Evolutionary conservation across 2,113 vertebrate species (phyloP).

Genomic region (Cervus canadensis): DNA sequence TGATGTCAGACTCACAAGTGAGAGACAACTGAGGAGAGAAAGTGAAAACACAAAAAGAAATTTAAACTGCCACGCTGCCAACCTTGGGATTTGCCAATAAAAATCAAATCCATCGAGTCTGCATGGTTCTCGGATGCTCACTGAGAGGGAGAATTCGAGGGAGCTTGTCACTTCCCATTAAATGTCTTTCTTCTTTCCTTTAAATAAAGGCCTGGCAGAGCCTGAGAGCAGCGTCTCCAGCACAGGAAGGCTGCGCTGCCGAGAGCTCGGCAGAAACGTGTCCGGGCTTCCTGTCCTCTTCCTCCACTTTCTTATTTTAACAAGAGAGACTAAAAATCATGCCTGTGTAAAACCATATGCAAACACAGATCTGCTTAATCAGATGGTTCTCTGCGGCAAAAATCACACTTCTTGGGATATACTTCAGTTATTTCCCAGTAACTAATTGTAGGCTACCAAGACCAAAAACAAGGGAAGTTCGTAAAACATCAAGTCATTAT

Average conservation of each 20-base stretch:
- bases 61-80: slow-evolving; percentile 49
- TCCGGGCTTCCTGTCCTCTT: background rate
- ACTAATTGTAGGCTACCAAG: background rate
- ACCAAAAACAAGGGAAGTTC: background rate
- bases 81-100: background rate
- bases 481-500: background rate
- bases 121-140: slow-evolving; percentile 13
- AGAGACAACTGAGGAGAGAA: slow-evolving; percentile 57
- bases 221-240: slow-evolving; percentile 26
- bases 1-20: slow-evolving; percentile 35
- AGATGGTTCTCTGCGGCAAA: slow-evolving; percentile 16
- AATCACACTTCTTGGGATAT: background rate
- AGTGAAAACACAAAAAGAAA: slow-evolving; percentile 36
- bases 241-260: background rate
- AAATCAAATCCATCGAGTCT: slow-evolving; percentile 57
- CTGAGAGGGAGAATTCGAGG: slow-evolving; percentile 35
- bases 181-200: slow-evolving; percentile 63
- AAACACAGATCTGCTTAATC: slow-evolving; percentile 27
- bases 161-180: slow-evolving; percentile 71
- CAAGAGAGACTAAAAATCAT: slow-evolving; percentile 28
- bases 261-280: slow-evolving; percentile 1
- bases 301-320: background rate
- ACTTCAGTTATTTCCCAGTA: slow-evolving; percentile 14
- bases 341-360: slow-evolving; percentile 18
- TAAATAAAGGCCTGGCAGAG: slow-evolving; percentile 57